phyloP scores from a whole-genome alignment of 2,797 vertebrate species.

The Rachycentron canadum region DNA sequence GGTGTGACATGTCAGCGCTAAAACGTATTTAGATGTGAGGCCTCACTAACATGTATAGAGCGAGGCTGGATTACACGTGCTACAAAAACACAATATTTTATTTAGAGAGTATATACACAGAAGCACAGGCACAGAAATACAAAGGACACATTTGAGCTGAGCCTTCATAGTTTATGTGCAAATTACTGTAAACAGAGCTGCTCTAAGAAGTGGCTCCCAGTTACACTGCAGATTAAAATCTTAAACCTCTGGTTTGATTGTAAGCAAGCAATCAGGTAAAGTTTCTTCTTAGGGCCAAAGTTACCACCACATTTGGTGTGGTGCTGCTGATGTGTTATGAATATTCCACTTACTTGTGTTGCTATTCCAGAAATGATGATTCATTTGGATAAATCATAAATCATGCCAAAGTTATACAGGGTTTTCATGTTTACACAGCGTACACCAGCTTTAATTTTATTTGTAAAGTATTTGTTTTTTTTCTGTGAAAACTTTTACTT shows the following conservation, averaged over 20 bases:
- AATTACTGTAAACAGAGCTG: constrained; percentile 47
- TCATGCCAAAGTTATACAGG: not conserved
- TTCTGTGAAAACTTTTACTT: not conserved
- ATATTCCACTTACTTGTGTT: not conserved
- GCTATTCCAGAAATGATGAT: not conserved
- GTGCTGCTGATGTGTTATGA: not conserved
- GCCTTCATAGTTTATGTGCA: constrained; percentile 32
- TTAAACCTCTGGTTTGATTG: constrained; percentile 32
- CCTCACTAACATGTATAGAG: constrained; percentile 31
- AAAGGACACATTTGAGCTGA: constrained; percentile 42
- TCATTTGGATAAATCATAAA: not conserved
- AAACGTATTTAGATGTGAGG: constrained; percentile 15
- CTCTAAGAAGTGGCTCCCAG: constrained; percentile 29
- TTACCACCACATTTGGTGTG: not conserved
- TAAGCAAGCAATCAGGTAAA: constrained; percentile 4
- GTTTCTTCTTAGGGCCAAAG: not conserved
- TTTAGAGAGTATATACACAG: constrained; percentile 39
- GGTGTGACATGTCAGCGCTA: constrained; percentile 1
- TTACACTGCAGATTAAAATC: constrained; percentile 50
- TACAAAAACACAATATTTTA: constrained; percentile 51
- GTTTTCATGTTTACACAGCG: not conserved
- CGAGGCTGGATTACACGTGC: constrained; percentile 37
- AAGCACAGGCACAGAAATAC: constrained; percentile 41
- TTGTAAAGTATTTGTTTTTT: not conserved
- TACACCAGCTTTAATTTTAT: not conserved